phyloP scores from a whole-genome alignment of 2,888 invertebrate species.

The Crepidodera aurea region DNA sequence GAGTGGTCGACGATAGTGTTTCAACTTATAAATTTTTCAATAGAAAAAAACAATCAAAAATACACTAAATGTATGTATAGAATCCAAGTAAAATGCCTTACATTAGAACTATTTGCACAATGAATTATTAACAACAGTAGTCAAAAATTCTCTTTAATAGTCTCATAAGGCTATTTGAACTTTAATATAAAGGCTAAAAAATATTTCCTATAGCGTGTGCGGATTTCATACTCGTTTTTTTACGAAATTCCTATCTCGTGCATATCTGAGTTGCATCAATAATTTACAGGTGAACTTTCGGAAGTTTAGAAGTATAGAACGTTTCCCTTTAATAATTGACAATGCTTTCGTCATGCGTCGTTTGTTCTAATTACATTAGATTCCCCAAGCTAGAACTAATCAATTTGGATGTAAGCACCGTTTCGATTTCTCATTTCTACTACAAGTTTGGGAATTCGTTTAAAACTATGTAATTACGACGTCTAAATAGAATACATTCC shows the following conservation, averaged over 20 bases:
- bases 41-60: too few relatives aligned
- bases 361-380: slow-evolving; percentile 7
- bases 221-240: not conserved
- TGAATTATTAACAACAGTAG: too few relatives aligned
- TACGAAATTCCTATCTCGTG: not conserved
- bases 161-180: too few relatives aligned
- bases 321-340: slow-evolving; percentile 5
- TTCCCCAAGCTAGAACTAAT: not conserved
- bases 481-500: not conserved
- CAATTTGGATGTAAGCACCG: not conserved
- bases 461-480: not conserved
- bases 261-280: slow-evolving; percentile 2
- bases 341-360: not conserved
- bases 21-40: too few relatives aligned
- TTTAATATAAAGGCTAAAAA: too few relatives aligned
- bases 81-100: too few relatives aligned
- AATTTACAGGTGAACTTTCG: slow-evolving; percentile 5
- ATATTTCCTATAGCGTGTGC: not conserved
- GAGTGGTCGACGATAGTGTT: too few relatives aligned
- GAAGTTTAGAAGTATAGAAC: not conserved
- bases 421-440: not conserved
- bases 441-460: not conserved
- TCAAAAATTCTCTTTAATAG: too few relatives aligned
- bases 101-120: too few relatives aligned
- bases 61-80: too few relatives aligned